Evolutionary conservation across 2,888 invertebrate species (phyloP), one percentile per base, ranked within the genome.

Genomic region (Dinocampus coccinellae): DNA sequence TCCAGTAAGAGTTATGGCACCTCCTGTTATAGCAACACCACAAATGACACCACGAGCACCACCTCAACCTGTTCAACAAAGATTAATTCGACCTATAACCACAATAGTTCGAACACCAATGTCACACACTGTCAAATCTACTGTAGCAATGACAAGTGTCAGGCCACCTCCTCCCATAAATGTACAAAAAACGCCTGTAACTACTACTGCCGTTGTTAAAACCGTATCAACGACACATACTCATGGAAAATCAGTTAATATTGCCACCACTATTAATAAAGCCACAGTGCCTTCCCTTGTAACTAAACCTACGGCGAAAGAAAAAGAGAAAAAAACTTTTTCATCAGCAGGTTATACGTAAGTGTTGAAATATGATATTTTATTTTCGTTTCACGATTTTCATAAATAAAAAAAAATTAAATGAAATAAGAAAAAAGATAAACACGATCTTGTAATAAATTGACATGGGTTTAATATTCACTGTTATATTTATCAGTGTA

Each of bases 291-390:
- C 90, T 89, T 89, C 89, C 81, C 84, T 87, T 76, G 82, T 87
- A 80, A 86, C 88, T 60, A 90, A 92, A 86, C 91, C 93, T 10
- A 88, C 92, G 36, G 89, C 92, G 77, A 94, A 93, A 88, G 95
- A 95, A 79, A 94, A 94, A 84, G 94, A 94, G 82, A 95, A 94
- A 87, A 93, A 92, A 82, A 88, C 90, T 39, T 90, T 90, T 84
- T 90, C 92, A 67, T 90, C 91, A 39, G 89, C 89, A 60, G 89
- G 88, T 75, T 88, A 89, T 79, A 88, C 89, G 89, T 89, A 78
- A 84, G 87, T 84, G 62, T 65, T 53, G 57, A 16, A 47, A 13
- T 26, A 53, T n/a, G 0, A 24, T 29, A 33, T 72, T 67, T 57
- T 36, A 57, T 68, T 53, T 34, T 16, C 6, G 2, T 20, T 20